Conservation (phyloP, 2,113 vertebrate species). For the Campylomormyrus numenius region DNA sequence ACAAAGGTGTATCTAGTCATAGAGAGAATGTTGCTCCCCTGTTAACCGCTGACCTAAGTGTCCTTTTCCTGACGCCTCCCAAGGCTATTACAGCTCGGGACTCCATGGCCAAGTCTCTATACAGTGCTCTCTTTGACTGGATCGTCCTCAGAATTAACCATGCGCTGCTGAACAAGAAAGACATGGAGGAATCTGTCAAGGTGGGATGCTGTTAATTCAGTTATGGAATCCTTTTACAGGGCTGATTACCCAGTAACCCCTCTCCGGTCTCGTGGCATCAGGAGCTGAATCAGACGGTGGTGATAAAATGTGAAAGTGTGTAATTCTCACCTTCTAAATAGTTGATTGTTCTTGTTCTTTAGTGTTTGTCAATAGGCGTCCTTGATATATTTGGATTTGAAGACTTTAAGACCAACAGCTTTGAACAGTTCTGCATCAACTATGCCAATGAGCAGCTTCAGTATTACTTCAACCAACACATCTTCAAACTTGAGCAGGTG, state of each 20-base stretch:
- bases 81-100: slow-evolving; percentile 92
- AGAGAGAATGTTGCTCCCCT: neutral
- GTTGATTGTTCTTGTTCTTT: neutral
- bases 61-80: neutral
- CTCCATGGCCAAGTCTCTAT: slow-evolving; percentile 98
- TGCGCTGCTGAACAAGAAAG: slow-evolving; percentile 92
- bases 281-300: neutral
- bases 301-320: neutral
- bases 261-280: neutral
- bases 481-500: slow-evolving; percentile 96
- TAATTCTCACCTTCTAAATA: neutral
- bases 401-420: slow-evolving; percentile 92
- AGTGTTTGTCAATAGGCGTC: slow-evolving; percentile 95
- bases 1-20: neutral
- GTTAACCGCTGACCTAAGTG: neutral
- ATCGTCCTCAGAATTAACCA: slow-evolving; percentile 97
- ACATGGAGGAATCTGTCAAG: slow-evolving; percentile 88
- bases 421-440: slow-evolving; percentile 97
- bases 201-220: slow-evolving; percentile 54
- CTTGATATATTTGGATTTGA: slow-evolving; percentile 97
- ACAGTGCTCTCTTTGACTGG: slow-evolving; percentile 98
- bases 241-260: neutral
- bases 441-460: slow-evolving; percentile 98
- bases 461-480: slow-evolving; percentile 98
- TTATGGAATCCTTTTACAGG: neutral